Evolutionary conservation across 2,797 vertebrate species (phyloP).

Genomic region (Pyrocephalus nanus): DNA sequence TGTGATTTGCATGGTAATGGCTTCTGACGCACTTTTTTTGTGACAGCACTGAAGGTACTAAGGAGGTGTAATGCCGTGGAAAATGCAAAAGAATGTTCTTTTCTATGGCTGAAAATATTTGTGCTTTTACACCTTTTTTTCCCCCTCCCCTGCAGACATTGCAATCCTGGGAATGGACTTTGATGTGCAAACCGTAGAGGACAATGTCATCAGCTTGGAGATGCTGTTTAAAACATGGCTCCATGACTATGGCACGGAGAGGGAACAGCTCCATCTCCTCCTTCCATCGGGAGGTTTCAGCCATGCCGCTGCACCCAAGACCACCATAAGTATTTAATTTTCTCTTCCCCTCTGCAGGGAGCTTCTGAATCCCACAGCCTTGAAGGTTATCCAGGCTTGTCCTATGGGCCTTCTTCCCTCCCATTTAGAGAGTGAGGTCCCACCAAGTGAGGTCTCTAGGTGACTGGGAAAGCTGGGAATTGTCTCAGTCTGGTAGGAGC

Average conservation of each 20-base stretch:
- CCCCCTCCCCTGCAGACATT: slow-evolving; percentile 72
- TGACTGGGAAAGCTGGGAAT: background rate
- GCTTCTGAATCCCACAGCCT: background rate
- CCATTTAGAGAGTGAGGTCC: background rate
- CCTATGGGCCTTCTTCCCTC: background rate
- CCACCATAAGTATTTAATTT: slow-evolving; percentile 53
- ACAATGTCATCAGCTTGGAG: slow-evolving; percentile 85
- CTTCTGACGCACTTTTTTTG: background rate
- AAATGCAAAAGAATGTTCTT: background rate
- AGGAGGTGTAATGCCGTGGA: background rate
- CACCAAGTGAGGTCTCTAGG: background rate
- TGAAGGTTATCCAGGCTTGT: background rate
- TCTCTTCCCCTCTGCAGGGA: background rate
- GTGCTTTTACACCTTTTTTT: background rate
- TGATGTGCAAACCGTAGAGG: slow-evolving; percentile 85
- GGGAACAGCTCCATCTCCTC: slow-evolving; percentile 89
- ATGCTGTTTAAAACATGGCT: slow-evolving; percentile 90
- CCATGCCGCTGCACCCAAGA: background rate
- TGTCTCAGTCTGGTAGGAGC: background rate
- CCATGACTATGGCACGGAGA: slow-evolving; percentile 84
- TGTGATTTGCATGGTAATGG: background rate
- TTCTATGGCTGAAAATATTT: background rate
- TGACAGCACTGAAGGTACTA: background rate
- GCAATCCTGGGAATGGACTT: slow-evolving; percentile 83
- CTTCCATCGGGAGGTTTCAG: slow-evolving; percentile 74